Conservation (phyloP, 2,113 vertebrate genomes). For the Paramormyrops kingsleyae region DNA sequence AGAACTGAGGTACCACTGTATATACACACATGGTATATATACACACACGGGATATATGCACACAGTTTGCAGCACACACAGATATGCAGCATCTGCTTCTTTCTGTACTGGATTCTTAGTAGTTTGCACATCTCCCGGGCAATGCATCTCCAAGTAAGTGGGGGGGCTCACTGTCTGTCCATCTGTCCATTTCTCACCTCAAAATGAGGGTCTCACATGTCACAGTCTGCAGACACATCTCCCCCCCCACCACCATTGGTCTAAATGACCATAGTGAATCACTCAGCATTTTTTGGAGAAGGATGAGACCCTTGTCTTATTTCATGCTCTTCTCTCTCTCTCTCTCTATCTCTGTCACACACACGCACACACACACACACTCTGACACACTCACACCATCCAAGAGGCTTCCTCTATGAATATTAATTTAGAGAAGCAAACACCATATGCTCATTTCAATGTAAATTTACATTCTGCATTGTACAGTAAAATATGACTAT, state of each 20-base stretch:
- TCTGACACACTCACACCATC: not conserved
- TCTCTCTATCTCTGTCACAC: not conserved
- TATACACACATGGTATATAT: not conserved
- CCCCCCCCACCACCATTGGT: not conserved
- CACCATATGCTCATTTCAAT: not conserved
- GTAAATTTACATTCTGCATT: not conserved
- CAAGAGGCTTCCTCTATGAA: not conserved
- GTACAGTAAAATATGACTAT: not conserved
- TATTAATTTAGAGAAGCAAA: conserved; percentile 6
- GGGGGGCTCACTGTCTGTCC: not conserved
- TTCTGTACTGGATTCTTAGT: not conserved
- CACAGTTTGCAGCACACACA: not conserved
- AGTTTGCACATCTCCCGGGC: not conserved
- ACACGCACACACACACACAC: too few relatives aligned
- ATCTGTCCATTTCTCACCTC: not conserved
- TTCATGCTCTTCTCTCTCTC: not conserved
- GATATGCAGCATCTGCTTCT: not conserved
- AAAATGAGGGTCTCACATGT: not conserved
- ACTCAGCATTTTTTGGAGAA: conserved; percentile 27
- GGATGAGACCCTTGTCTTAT: conserved; percentile 29
- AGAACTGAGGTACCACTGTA: too few relatives aligned
- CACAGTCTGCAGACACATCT: not conserved
- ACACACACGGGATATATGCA: not conserved
- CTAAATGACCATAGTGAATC: conserved; percentile 37
- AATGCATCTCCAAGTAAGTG: too few relatives aligned